These are phyloP conservation scores for Scolopax mira DNA, from an alignment of 2,113 vertebrate genomes.

Conservation along the genomic window DNA sequence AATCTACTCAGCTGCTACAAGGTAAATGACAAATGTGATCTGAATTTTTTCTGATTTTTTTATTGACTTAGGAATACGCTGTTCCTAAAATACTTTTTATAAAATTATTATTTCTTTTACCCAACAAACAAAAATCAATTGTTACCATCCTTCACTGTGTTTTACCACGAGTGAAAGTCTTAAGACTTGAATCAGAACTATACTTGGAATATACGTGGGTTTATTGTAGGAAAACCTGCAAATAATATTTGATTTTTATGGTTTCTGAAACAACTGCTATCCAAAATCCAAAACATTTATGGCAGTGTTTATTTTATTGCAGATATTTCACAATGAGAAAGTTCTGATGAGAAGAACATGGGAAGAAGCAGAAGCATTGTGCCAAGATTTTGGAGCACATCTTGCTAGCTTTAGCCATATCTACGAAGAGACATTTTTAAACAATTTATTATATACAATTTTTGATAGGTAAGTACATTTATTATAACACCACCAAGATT, in stretches of 20 bases:
- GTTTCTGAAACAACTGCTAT: background rate
- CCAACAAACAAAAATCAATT: background rate
- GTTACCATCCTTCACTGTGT: background rate
- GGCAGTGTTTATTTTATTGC: background rate
- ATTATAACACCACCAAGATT: background rate
- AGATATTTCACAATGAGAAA: slow-evolving; percentile 95
- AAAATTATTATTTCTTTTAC: background rate
- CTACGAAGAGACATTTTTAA: slow-evolving; percentile 89
- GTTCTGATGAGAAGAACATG: slow-evolving; percentile 90
- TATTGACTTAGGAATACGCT: background rate
- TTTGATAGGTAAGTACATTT: slow-evolving; percentile 84
- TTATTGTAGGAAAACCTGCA: background rate
- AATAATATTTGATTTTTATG: background rate
- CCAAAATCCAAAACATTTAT: background rate
- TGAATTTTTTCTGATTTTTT: background rate
- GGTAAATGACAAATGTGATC: slow-evolving; percentile 59
- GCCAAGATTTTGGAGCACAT: slow-evolving; percentile 89
- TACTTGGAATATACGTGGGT: background rate
- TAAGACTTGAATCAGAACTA: background rate
- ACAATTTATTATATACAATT: slow-evolving; percentile 82
- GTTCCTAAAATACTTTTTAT: background rate
- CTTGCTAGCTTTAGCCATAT: slow-evolving; percentile 90
- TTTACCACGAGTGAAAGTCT: background rate
- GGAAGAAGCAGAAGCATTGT: slow-evolving; percentile 90
- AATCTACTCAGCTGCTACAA: slow-evolving; percentile 86